These are phyloP conservation scores for Poeciliopsis gracilis DNA, from an alignment of 2,797 vertebrate genomes.

Conservation along the genomic window DNA sequence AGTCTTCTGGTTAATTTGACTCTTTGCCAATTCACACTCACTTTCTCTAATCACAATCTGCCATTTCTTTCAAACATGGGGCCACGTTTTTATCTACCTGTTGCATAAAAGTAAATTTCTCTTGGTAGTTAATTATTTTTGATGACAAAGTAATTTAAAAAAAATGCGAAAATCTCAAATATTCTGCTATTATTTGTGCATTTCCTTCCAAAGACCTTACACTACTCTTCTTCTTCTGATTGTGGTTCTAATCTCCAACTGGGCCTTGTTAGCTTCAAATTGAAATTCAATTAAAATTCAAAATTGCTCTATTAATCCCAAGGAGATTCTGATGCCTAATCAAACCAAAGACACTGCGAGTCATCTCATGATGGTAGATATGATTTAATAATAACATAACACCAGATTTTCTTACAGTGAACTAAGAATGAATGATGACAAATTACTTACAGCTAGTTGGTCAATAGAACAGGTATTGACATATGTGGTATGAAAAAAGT, in stretches of 20 bases:
- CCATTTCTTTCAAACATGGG: not conserved
- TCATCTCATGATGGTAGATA: not conserved
- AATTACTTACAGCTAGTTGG: not conserved
- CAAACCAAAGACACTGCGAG: not conserved
- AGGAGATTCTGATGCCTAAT: not conserved
- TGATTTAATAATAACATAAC: not conserved
- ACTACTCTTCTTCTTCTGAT: not conserved
- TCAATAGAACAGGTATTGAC: not conserved
- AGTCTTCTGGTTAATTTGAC: slow-evolving; percentile 1
- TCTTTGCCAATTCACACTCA: not conserved
- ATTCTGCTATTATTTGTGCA: not conserved
- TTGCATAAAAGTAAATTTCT: not conserved
- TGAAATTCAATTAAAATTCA: not conserved
- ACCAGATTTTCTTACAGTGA: not conserved
- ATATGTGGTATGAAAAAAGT: not conserved
- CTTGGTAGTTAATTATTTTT: not conserved
- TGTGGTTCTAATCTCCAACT: not conserved
- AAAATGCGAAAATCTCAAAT: not conserved
- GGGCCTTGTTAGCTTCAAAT: not conserved
- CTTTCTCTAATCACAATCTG: not conserved
- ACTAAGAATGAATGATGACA: not conserved
- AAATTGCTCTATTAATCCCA: not conserved
- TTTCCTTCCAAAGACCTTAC: not conserved
- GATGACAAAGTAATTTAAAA: not conserved
- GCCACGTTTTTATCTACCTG: not conserved